phyloP scores from a whole-genome alignment of 2,113 vertebrate genomes.

The Tor tambroides region DNA sequence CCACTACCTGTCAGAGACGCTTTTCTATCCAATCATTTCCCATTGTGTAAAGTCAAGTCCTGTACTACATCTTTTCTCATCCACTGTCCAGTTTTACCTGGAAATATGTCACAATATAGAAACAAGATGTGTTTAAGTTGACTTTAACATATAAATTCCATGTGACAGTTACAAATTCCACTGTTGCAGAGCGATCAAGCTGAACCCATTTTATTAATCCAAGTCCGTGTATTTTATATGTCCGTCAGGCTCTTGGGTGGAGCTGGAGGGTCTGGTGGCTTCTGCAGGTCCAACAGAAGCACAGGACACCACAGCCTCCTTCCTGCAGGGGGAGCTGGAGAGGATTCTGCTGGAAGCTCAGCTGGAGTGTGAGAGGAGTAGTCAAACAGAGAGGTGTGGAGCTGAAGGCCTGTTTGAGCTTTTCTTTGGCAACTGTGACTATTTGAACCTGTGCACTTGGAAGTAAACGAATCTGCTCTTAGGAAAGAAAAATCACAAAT shows the following conservation, averaged over 20 bases:
- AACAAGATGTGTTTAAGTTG: no score
- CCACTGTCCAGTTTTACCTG: neutral
- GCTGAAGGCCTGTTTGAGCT: neutral
- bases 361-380: conserved; percentile 74
- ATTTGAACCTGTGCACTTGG: neutral
- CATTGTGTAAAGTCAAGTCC: no score
- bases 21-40: no score
- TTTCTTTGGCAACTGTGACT: neutral
- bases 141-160: no score
- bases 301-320: conserved; percentile 67
- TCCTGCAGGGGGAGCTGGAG: conserved; percentile 79
- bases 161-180: no score
- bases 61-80: no score
- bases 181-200: no score
- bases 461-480: neutral
- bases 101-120: neutral
- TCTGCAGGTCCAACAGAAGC: conserved; percentile 43
- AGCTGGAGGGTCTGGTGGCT: conserved; percentile 74
- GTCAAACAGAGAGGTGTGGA: conserved; percentile 61
- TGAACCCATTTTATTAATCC: neutral
- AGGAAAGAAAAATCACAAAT: neutral
- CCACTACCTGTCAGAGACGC: no score
- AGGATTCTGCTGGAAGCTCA: conserved; percentile 77
- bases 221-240: neutral
- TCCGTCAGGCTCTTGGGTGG: conserved; percentile 74